These are phyloP conservation scores for Lophius americanus DNA, from an alignment of 2,797 vertebrate genomes.

Conservation along the genomic window DNA sequence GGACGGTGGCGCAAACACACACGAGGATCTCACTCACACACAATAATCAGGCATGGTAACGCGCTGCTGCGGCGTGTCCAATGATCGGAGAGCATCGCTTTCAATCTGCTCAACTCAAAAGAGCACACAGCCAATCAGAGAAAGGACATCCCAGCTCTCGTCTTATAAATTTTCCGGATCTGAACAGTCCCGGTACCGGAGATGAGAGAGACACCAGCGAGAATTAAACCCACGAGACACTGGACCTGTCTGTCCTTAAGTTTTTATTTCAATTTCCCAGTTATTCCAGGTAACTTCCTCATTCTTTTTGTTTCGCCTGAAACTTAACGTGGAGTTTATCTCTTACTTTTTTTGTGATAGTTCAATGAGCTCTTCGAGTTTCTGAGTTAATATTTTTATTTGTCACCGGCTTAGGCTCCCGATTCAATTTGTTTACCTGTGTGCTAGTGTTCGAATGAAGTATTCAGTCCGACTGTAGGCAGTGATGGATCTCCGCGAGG, in stretches of 20 bases:
- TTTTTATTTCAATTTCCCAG: conserved; percentile 69
- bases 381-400: too few relatives aligned
- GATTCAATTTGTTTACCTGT: too few relatives aligned
- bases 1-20: not conserved
- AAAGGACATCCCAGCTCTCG: conserved; percentile 38
- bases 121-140: conserved; percentile 75
- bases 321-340: not conserved
- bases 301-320: not conserved
- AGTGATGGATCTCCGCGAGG: not conserved
- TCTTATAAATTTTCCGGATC: conserved; percentile 72
- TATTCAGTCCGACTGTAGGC: too few relatives aligned
- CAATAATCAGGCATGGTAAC: conserved; percentile 12
- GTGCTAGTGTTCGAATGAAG: too few relatives aligned
- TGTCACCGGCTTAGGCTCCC: too few relatives aligned
- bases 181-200: conserved; percentile 37
- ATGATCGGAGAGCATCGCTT: conserved; percentile 42
- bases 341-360: not conserved
- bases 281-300: conserved; percentile 72
- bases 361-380: too few relatives aligned
- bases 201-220: conserved; percentile 73
- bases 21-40: not conserved
- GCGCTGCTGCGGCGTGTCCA: conserved; percentile 54
- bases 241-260: conserved; percentile 76
- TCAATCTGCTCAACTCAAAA: conserved; percentile 41
- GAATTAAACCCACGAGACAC: conserved; percentile 20